phyloP scores from a whole-genome alignment of 2,113 vertebrate species.

The Leptodactylus fuscus region DNA sequence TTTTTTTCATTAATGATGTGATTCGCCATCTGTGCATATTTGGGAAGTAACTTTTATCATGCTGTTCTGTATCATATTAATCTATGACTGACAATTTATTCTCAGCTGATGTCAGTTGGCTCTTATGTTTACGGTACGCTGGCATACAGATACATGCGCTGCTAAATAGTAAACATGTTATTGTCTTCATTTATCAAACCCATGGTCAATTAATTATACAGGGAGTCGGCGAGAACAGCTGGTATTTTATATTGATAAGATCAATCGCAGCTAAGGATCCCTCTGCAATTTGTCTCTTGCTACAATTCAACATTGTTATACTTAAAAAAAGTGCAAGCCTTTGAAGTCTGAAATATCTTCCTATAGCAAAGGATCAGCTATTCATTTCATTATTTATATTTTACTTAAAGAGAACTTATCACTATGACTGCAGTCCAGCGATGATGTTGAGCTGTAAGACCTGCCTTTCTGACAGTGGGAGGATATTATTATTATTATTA shows the following conservation, averaged over 20 bases:
- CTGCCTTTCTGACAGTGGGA: no score
- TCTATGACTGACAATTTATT: slow-evolving; percentile 48
- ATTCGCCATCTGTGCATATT: slow-evolving; percentile 46
- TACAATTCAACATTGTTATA: neutral
- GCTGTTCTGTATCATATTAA: slow-evolving; percentile 41
- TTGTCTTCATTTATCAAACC: slow-evolving; percentile 49
- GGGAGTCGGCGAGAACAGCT: slow-evolving; percentile 32
- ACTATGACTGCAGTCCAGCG: no score
- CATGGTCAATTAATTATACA: slow-evolving; percentile 50
- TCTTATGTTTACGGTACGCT: neutral
- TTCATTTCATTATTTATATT: neutral
- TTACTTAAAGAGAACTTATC: neutral
- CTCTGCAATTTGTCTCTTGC: neutral
- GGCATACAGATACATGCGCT: slow-evolving; percentile 25
- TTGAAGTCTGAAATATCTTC: neutral
- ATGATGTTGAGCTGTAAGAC: no score
- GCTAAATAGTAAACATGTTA: slow-evolving; percentile 45
- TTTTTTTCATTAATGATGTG: slow-evolving; percentile 50
- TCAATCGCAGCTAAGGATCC: neutral
- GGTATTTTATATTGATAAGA: slow-evolving; percentile 33
- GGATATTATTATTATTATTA: no score
- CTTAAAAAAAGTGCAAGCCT: neutral
- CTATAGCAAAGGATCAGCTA: neutral
- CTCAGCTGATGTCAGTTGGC: slow-evolving; percentile 8
- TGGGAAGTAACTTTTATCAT: slow-evolving; percentile 45